A percentile compares a stretch with the other conserved stretches of the same genome.
phyloP scores from a whole-genome alignment of 2,113 vertebrate species.

The Synchiropus splendidus region DNA sequence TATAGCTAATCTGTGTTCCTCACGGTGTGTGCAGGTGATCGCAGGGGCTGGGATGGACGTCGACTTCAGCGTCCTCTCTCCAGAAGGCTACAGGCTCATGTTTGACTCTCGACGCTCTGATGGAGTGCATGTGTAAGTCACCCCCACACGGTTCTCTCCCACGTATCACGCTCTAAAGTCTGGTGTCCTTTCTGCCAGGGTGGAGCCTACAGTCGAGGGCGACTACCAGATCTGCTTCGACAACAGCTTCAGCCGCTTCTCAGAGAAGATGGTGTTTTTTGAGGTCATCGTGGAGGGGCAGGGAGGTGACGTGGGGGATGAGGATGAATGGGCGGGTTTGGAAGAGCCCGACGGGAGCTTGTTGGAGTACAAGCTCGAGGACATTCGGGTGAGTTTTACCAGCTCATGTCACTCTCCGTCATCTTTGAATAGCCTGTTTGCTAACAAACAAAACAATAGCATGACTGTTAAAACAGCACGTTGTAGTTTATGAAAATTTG shows the following conservation, averaged over 20 bases:
- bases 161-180: background rate
- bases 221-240: conserved; percentile 89
- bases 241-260: conserved; percentile 86
- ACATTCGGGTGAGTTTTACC: conserved; percentile 70
- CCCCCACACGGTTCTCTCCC: background rate
- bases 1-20: too few relatives aligned
- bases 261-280: conserved; percentile 87
- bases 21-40: conserved; percentile 68
- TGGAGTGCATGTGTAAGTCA: conserved; percentile 79
- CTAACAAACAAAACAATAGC: background rate
- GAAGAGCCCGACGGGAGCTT: conserved; percentile 73
- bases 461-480: too few relatives aligned
- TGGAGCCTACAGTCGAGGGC: conserved; percentile 78
- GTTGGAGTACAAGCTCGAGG: conserved; percentile 83
- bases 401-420: too few relatives aligned
- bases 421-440: background rate
- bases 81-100: conserved; percentile 64
- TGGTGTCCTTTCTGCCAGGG: conserved; percentile 44
- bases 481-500: too few relatives aligned
- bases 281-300: conserved; percentile 73
- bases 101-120: conserved; percentile 71
- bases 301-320: conserved; percentile 62
- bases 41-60: conserved; percentile 84
- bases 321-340: conserved; percentile 70
- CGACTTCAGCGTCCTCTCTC: conserved; percentile 76